Base-by-base conservation (phyloP, 2,797 vertebrate species). In the Spinus olivaceus region DNA sequence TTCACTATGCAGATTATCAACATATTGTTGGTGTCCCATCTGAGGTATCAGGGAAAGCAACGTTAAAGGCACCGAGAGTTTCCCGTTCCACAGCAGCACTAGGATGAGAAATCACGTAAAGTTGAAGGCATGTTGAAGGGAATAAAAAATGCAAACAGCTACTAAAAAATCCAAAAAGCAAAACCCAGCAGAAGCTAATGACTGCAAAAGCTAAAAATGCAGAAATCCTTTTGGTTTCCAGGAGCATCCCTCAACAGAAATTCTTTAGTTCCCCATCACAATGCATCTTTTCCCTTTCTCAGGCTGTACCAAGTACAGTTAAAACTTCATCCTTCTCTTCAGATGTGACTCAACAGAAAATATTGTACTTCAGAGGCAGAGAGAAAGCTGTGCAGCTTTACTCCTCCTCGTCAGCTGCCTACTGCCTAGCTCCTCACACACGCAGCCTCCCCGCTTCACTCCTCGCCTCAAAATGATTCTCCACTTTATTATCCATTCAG, bases 331-430 rank as follows among this genome's bases (percentile, higher is more conserved):
- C 86, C 70, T 91, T 91, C 93, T 95, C 93, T 94, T 95, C 92
- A 96, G 95, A 97, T 96, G 96, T 96, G 96, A 97, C 97, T 97
- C 96, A 97, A 90, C 95, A 89, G 76, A 96, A 94, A 97, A 97
- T 96, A 94, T 57, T 39, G 88, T 86, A 94, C 96, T 96, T 94
- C 81, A 88, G 87, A 97, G 97, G 95, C 93, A 86, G 95, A 95
- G 97, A 95, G 97, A 97, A 97, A 97, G 97, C 97, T 96, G 97
- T 97, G 94, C 96, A 96, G 97, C 95, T 94, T 97, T 96, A 95
- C 97, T 97, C 97, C 97, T 98, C 94, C 92, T 97, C 97, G 95
- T 97, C 97, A 97, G 97, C 97, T 98, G 97, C 97, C 97, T 96
- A 96, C 97, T 97, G 98, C 96, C 95, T 96, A 86, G 96, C 95